Percentiles rank a stretch among this genome's conserved stretches.
These are phyloP conservation scores for Sterrhoptilus dennistouni DNA, from an alignment of 2,113 vertebrate genomes.

Conservation along the genomic window DNA sequence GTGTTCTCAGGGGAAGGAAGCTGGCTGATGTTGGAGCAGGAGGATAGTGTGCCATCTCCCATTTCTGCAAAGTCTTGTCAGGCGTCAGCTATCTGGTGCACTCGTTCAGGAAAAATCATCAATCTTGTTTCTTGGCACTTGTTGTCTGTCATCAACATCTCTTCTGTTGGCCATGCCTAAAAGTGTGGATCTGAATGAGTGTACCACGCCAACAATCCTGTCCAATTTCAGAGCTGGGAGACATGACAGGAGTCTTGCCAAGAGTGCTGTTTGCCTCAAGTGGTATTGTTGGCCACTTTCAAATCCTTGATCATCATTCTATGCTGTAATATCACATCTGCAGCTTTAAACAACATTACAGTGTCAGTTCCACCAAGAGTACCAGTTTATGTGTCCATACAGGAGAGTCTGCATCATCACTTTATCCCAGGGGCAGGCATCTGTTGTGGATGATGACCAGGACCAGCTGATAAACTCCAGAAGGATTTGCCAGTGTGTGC, in stretches of 20 bases:
- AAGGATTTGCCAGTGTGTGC: neutral
- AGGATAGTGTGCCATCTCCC: neutral
- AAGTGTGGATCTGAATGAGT: constrained; percentile 18
- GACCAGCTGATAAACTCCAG: neutral
- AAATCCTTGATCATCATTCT: neutral
- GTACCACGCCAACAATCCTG: neutral
- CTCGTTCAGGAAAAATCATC: constrained; percentile 21
- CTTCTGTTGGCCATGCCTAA: constrained; percentile 2
- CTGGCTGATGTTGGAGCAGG: neutral
- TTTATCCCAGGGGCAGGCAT: neutral
- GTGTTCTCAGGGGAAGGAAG: constrained; percentile 21
- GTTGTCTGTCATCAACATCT: constrained; percentile 30
- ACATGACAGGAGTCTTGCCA: constrained; percentile 4
- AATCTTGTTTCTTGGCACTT: constrained; percentile 48
- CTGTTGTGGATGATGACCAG: neutral
- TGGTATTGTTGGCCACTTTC: neutral
- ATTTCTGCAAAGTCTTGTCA: constrained; percentile 25
- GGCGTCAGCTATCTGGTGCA: constrained; percentile 24
- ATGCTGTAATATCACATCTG: neutral
- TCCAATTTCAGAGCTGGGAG: constrained; percentile 40
- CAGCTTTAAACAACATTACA: neutral
- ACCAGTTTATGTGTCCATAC: neutral
- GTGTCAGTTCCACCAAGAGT: neutral
- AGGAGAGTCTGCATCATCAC: neutral
- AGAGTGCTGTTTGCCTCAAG: neutral